Evolutionary conservation across 2,797 vertebrate species (phyloP).

Genomic region (Microctenopoma lineatum): DNA sequence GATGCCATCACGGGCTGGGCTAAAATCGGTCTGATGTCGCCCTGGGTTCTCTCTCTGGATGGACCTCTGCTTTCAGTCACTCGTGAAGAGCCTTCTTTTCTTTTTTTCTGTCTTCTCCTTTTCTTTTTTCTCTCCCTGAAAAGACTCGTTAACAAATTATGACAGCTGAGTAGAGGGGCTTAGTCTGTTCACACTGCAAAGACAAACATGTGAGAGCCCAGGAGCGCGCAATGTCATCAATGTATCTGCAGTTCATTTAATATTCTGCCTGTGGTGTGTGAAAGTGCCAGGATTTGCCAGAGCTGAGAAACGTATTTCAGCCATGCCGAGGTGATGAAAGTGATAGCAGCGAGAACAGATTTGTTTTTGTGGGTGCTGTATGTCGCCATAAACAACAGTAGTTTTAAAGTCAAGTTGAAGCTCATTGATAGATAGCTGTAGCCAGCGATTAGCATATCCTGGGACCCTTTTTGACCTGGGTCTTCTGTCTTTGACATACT

Average conservation of each 20-base stretch:
- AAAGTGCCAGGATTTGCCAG: conserved; percentile 40
- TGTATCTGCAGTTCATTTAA: conserved; percentile 68
- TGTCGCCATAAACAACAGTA: not conserved
- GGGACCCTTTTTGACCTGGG: too few relatives aligned
- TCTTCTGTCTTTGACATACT: too few relatives aligned
- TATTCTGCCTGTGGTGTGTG: conserved; percentile 58
- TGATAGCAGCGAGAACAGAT: not conserved
- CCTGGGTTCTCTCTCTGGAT: conserved; percentile 82
- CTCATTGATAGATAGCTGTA: too few relatives aligned
- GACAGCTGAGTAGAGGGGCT: conserved; percentile 87
- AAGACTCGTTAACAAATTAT: conserved; percentile 90
- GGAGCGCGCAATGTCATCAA: conserved; percentile 61
- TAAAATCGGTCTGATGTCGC: conserved; percentile 90
- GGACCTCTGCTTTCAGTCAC: conserved; percentile 83
- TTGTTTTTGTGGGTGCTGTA: not conserved
- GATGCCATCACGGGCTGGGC: conserved; percentile 89
- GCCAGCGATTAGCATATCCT: too few relatives aligned
- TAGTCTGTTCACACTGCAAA: conserved; percentile 82
- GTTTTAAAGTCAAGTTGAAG: not conserved
- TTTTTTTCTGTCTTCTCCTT: conserved; percentile 76
- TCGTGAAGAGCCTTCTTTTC: conserved; percentile 81
- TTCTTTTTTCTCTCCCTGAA: conserved; percentile 79
- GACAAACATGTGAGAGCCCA: conserved; percentile 79
- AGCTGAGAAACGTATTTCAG: conserved; percentile 35
- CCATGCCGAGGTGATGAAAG: conserved; percentile 18